A percentile compares a stretch with the other conserved stretches of the same genome.
phyloP scores from a whole-genome alignment of 2,797 vertebrate genomes.

The Arrhamphus sclerolepis region DNA sequence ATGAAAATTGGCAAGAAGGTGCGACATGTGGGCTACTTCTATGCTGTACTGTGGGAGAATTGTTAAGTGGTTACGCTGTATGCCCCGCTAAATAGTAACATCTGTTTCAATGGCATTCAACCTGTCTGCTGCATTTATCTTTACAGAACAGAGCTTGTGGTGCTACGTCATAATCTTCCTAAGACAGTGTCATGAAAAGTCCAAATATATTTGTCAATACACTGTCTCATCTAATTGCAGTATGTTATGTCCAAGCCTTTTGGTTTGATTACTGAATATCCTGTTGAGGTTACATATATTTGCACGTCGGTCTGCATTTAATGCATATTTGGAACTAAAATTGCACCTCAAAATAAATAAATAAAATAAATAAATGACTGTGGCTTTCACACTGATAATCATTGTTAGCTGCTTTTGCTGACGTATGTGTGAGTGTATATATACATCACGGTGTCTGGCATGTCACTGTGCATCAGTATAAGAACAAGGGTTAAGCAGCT shows the following conservation, averaged over 20 bases:
- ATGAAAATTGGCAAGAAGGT: conserved; percentile 41
- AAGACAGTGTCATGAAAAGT: conserved; percentile 43
- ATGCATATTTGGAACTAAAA: conserved; percentile 13
- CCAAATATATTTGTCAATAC: conserved; percentile 10
- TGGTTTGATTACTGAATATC: conserved; percentile 30
- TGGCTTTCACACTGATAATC: conserved; percentile 26
- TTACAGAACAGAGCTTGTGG: conserved; percentile 31
- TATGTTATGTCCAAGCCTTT: too few species aligned
- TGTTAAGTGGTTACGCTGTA: conserved; percentile 60
- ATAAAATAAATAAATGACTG: conserved; percentile 4
- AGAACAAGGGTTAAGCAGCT: conserved; percentile 68
- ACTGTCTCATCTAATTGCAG: too few species aligned
- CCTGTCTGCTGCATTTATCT: conserved; percentile 55
- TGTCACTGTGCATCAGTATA: conserved; percentile 56
- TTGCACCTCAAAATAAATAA: not conserved
- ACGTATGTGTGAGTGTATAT: conserved; percentile 5
- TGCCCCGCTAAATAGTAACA: conserved; percentile 72
- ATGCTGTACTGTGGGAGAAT: conserved; percentile 53
- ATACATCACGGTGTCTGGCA: conserved; percentile 32
- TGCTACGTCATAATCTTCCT: conserved; percentile 49
- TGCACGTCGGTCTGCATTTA: conserved; percentile 36
- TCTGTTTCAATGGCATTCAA: conserved; percentile 68
- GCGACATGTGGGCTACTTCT: conserved; percentile 53
- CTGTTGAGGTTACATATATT: conserved; percentile 7
- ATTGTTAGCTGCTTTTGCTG: conserved; percentile 10